Evolutionary conservation across 2,113 vertebrate species (phyloP), one percentile per base, ranked within the genome.

Genomic region (Lamprotornis superbus): DNA sequence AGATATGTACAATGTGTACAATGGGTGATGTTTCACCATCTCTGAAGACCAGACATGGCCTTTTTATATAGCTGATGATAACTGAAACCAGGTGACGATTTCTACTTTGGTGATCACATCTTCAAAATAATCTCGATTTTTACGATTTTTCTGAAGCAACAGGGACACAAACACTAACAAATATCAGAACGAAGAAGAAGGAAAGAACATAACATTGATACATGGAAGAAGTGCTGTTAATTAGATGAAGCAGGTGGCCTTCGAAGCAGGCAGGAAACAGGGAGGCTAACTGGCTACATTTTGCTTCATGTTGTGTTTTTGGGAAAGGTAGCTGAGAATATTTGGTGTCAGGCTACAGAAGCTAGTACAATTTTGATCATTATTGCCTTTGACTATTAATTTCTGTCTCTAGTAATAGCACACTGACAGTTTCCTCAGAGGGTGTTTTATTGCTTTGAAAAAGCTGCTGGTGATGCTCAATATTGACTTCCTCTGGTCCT

Each of bases 181-280:
- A 85, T 83, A 68, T 68, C 40, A 69, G 40, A 89, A 93, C 60
- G 53, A 81, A 78, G 25, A 50, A 95, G 90, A 96, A 96, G 20
- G 33, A 61, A 92, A 94, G 46, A 81, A 20, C 2, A 15, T 50
- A 46, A 42, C 75, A 47, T 1, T 64, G 60, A 83, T 40, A 46
- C n/a, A 21, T 30, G 30, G 20, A 25, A 63, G 63, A 73, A 68
- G 12, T 31, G 50, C 23, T 76, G 50, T 79, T 71, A 65, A 64
- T 86, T 75, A 65, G 46, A 65, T 92, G 59, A 91, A 68, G 39
- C 23, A 81, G 63, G 69, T 91, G 84, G 61, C 22, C 63, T 96
- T 91, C 85, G 81, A 95, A 90, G 35, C 57, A 81, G 74, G 65
- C 31, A 81, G 63, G 23, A 93, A 97, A 91, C 53, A 63, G 30